phyloP scores from a whole-genome alignment of 2,113 vertebrate species.

The Calonectris borealis region DNA sequence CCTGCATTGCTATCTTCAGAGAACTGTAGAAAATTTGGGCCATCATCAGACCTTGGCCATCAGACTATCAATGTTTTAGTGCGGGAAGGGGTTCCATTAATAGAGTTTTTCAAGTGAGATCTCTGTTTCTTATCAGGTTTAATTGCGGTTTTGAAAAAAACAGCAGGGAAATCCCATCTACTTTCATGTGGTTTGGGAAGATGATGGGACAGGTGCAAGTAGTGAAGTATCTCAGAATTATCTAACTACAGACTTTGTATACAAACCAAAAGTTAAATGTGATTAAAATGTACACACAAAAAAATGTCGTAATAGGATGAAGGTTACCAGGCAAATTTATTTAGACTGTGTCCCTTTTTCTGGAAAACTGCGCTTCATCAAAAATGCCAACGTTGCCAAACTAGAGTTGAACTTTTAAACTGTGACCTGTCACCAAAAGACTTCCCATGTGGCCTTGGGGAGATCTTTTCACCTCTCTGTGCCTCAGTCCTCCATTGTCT shows the following conservation, averaged over 20 bases:
- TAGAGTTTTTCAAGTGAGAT: not conserved
- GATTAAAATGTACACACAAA: not conserved
- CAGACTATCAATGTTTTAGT: too few relatives aligned
- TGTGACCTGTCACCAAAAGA: not conserved
- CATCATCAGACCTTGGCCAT: too few relatives aligned
- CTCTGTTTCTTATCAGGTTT: not conserved
- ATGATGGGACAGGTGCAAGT: not conserved
- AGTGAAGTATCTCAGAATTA: not conserved
- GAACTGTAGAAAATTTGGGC: not conserved
- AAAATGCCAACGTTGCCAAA: not conserved
- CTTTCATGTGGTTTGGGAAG: not conserved
- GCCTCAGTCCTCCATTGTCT: not conserved
- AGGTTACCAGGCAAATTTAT: conserved; percentile 17
- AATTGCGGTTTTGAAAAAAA: not conserved
- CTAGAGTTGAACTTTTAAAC: conserved; percentile 23
- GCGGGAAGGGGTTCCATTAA: not conserved
- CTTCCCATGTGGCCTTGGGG: not conserved
- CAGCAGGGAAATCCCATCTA: not conserved
- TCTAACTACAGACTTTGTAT: not conserved
- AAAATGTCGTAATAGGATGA: not conserved
- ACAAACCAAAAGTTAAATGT: not conserved
- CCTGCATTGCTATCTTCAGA: not conserved
- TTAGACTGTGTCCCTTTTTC: conserved; percentile 36
- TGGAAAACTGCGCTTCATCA: not conserved
- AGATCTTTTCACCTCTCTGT: not conserved